A percentile compares a stretch with the other conserved stretches of the same genome.
phyloP scores from a whole-genome alignment of 1,140 invertebrate genomes.

The Gryllus bimaculatus region DNA sequence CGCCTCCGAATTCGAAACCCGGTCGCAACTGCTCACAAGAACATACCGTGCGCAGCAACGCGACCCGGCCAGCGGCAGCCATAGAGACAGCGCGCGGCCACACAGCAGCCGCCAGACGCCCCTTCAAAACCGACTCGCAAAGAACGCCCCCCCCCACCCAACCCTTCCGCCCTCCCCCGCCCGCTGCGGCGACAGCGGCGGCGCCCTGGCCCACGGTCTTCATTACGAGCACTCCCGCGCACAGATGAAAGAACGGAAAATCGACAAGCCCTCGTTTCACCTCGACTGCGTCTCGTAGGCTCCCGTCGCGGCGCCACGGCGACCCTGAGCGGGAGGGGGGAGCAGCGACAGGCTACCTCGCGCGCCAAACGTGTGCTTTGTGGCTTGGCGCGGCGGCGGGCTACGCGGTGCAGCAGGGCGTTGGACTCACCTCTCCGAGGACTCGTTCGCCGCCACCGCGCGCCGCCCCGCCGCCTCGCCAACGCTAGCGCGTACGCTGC shows the following conservation, averaged over 20 bases:
- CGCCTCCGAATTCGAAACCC: no score
- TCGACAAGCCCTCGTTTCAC: constrained; percentile 3
- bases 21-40: no score
- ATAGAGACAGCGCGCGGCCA: no score
- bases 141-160: no score
- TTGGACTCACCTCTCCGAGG: not conserved
- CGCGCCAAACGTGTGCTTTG: not conserved
- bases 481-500: not conserved
- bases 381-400: not conserved
- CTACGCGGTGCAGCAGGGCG: not conserved
- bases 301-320: not conserved
- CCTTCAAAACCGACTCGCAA: no score
- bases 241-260: not conserved
- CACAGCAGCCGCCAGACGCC: no score
- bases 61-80: no score
- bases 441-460: not conserved
- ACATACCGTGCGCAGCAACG: no score
- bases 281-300: not conserved
- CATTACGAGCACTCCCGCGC: not conserved
- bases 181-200: not conserved
- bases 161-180: no score
- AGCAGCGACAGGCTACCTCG: not conserved
- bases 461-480: no score
- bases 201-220: not conserved
- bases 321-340: not conserved